phyloP scores from a whole-genome alignment of 2,888 invertebrate species.

The Molorchus minor region DNA sequence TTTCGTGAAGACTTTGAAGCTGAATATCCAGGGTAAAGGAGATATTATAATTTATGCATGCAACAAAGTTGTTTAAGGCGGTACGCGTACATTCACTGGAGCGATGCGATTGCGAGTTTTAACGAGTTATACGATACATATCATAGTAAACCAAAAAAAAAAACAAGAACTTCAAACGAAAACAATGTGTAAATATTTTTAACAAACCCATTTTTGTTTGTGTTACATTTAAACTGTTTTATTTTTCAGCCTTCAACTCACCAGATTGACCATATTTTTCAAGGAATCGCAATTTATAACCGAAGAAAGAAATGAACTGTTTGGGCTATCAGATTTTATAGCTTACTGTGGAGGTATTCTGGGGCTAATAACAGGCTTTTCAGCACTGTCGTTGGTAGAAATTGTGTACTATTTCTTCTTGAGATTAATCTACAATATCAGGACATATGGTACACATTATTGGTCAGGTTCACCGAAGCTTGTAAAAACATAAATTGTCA shows the following conservation, averaged over 20 bases:
- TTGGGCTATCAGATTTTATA: constrained; percentile 74
- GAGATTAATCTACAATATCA: constrained; percentile 51
- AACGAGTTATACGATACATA: too few relatives aligned
- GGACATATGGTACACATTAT: constrained; percentile 40
- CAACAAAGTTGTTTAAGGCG: too few relatives aligned
- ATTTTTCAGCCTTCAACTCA: constrained; percentile 56
- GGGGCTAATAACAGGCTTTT: constrained; percentile 61
- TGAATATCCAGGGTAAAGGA: constrained; percentile 57
- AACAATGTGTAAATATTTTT: too few relatives aligned
- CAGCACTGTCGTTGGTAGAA: constrained; percentile 62
- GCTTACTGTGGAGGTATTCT: constrained; percentile 76
- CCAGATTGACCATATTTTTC: constrained; percentile 73
- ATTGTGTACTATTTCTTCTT: constrained; percentile 65
- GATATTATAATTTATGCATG: background rate
- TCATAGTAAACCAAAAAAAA: background rate
- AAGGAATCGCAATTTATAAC: constrained; percentile 76
- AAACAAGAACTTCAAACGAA: too few relatives aligned
- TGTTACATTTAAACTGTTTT: constrained; percentile 3
- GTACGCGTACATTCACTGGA: too few relatives aligned
- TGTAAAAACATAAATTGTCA: too few relatives aligned
- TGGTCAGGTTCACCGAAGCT: constrained; percentile 41
- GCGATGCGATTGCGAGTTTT: too few relatives aligned
- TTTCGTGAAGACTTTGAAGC: constrained; percentile 60
- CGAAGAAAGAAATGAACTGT: constrained; percentile 73
- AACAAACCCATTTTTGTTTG: background rate